These are phyloP conservation scores for Campoplex capitator DNA, from an alignment of 2,888 invertebrate genomes.

Conservation along the genomic window DNA sequence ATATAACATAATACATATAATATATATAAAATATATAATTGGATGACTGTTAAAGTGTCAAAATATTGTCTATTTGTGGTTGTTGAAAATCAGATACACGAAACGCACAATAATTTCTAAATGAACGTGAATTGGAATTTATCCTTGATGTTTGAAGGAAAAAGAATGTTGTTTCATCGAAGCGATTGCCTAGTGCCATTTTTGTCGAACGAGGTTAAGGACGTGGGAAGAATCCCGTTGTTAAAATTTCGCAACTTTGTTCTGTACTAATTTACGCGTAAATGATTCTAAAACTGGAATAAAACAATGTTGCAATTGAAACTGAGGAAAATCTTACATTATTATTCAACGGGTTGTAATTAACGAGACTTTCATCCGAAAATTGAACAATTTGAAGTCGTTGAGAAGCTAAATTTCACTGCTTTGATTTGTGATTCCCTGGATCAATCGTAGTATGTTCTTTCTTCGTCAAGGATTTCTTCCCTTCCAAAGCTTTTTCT, in stretches of 20 bases:
- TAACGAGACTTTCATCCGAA: neutral
- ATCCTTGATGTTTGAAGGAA: conserved; percentile 13
- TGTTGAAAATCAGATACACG: conserved; percentile 23
- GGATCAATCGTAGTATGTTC: conserved; percentile 78
- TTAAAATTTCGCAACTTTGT: conserved; percentile 34
- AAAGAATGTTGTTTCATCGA: conserved; percentile 18
- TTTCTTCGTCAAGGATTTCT: conserved; percentile 85
- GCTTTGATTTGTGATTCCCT: conserved; percentile 46
- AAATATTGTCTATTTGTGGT: conserved; percentile 55
- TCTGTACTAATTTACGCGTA: conserved; percentile 43
- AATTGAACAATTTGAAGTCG: neutral
- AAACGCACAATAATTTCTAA: conserved; percentile 59
- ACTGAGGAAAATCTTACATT: conserved; percentile 41
- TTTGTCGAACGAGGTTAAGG: neutral
- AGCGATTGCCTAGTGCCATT: conserved; percentile 56
- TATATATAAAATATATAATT: conserved; percentile 49
- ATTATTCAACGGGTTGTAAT: conserved; percentile 4
- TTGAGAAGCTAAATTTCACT: conserved; percentile 20
- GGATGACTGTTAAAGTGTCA: neutral
- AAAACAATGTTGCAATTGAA: conserved; percentile 49
- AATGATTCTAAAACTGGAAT: conserved; percentile 52
- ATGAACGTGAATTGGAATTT: conserved; percentile 4
- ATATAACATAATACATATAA: conserved; percentile 55
- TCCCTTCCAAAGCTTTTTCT: conserved; percentile 86
- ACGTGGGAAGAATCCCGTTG: neutral